phyloP scores from a whole-genome alignment of 2,888 invertebrate genomes.

The Brenthis daphne region DNA sequence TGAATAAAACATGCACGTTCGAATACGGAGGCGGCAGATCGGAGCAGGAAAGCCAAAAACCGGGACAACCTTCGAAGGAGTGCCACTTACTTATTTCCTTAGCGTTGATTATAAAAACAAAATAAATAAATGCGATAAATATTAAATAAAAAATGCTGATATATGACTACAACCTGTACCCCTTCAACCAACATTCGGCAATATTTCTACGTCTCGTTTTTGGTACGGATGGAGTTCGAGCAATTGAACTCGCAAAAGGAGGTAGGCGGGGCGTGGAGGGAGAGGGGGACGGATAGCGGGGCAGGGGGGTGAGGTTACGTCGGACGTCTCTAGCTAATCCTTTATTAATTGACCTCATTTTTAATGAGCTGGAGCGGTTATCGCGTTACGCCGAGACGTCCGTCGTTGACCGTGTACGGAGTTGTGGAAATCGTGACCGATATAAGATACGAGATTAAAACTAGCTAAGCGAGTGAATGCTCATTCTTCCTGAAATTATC shows the following conservation, averaged over 20 bases:
- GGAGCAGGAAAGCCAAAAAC: constrained; percentile 81
- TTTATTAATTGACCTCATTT: constrained; percentile 77
- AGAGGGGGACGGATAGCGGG: constrained; percentile 45
- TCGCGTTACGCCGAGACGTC: constrained; percentile 57
- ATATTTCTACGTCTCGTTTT: constrained; percentile 65
- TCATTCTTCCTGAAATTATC: background rate
- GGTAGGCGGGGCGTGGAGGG: constrained; percentile 40
- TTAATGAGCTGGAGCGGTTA: constrained; percentile 60
- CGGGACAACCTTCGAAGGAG: constrained; percentile 83
- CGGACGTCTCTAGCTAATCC: constrained; percentile 73
- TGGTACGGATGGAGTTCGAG: constrained; percentile 62
- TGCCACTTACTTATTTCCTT: constrained; percentile 70
- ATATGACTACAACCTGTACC: constrained; percentile 80
- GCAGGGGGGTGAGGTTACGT: constrained; percentile 54
- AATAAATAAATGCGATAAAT: constrained; percentile 80
- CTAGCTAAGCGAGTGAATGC: constrained; percentile 17
- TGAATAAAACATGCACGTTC: constrained; percentile 73
- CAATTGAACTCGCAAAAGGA: constrained; percentile 69
- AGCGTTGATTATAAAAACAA: constrained; percentile 68
- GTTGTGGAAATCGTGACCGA: constrained; percentile 51
- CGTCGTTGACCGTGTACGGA: constrained; percentile 53
- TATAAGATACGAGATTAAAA: constrained; percentile 28
- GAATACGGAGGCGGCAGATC: constrained; percentile 56
- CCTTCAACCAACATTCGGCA: constrained; percentile 79
- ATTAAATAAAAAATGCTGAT: constrained; percentile 68